Evolutionary conservation across 1,140 invertebrate species (phyloP).

Genomic region (Cyphomyrmex costatus): DNA sequence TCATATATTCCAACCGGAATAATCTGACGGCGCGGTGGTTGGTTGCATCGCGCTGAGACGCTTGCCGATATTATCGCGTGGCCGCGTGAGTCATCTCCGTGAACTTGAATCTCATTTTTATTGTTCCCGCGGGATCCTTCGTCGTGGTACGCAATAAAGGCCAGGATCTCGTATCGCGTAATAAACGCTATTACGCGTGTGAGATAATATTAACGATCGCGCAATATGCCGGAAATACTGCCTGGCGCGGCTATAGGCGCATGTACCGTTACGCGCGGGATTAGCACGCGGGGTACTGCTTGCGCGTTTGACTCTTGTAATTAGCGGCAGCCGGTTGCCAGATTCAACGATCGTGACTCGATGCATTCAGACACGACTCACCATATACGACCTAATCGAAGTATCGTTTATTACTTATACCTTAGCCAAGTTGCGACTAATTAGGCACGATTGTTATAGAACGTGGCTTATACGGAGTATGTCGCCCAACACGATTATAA

Average conservation of each 20-base stretch:
- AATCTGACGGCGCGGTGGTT: not conserved
- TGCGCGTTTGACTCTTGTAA: slow-evolving; percentile 48
- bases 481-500: not conserved
- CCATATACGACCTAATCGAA: not conserved
- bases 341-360: slow-evolving; percentile 39
- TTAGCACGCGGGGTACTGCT: slow-evolving; percentile 24
- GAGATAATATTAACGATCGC: slow-evolving; percentile 64
- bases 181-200: slow-evolving; percentile 59
- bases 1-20: slow-evolving; percentile 31
- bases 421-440: not conserved
- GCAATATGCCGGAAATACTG: slow-evolving; percentile 59
- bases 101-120: slow-evolving; percentile 59
- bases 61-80: slow-evolving; percentile 41
- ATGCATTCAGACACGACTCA: not conserved
- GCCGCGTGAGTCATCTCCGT: slow-evolving; percentile 40
- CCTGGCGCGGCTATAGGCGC: slow-evolving; percentile 26
- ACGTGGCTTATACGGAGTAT: not conserved
- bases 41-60: not conserved
- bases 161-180: slow-evolving; percentile 49
- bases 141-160: slow-evolving; percentile 31
- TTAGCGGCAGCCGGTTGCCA: slow-evolving; percentile 49
- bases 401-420: not conserved
- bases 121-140: slow-evolving; percentile 37
- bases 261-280: slow-evolving; percentile 52
- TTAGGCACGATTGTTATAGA: not conserved